phyloP scores from a whole-genome alignment of 2,113 vertebrate species.

The Amazona guildingii region DNA sequence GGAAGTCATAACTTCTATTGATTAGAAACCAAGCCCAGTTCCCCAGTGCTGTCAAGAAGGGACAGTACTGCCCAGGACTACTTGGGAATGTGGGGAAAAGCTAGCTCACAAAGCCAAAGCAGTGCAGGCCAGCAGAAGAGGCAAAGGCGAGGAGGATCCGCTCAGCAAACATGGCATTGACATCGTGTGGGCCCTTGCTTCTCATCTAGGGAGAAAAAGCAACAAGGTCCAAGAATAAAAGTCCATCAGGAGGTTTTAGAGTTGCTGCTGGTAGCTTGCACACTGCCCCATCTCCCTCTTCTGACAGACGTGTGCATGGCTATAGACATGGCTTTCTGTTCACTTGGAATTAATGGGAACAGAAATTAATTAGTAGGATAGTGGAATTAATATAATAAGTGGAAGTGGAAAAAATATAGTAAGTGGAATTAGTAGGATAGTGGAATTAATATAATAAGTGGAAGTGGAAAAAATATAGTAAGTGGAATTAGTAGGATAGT shows the following conservation, averaged over 20 bases:
- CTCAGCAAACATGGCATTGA: neutral
- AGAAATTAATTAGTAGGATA: too few relatives aligned
- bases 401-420: too few relatives aligned
- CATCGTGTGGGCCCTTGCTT: neutral
- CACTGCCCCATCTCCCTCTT: neutral
- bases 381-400: neutral
- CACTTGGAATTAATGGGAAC: slow-evolving; percentile 38
- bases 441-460: neutral
- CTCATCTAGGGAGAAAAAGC: neutral
- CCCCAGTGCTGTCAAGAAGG: neutral
- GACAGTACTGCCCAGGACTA: neutral
- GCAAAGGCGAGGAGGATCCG: neutral
- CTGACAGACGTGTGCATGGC: neutral
- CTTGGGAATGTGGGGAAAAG: neutral
- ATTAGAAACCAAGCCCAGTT: neutral
- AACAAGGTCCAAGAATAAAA: neutral
- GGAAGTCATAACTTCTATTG: neutral
- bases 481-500: too few relatives aligned
- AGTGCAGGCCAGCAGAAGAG: neutral
- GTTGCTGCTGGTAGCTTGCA: neutral
- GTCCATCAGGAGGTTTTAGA: neutral
- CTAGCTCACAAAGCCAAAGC: neutral
- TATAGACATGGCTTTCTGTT: neutral
- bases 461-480: too few relatives aligned
- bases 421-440: too few relatives aligned